phyloP scores from a whole-genome alignment of 2,888 invertebrate genomes.

The Antitype chi region DNA sequence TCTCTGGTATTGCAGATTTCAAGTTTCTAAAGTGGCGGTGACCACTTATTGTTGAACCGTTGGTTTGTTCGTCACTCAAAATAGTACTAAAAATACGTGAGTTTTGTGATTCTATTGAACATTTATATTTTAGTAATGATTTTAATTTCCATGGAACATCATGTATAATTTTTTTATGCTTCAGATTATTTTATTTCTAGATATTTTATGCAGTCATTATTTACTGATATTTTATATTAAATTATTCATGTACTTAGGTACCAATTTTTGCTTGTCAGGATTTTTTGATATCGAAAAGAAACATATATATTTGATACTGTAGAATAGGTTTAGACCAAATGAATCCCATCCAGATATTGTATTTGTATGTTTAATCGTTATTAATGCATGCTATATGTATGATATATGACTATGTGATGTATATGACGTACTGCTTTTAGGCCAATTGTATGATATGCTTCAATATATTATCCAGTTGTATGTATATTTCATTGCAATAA shows the following conservation, averaged over 20 bases:
- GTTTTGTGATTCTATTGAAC: neutral
- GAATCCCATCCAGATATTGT: slow-evolving; percentile 73
- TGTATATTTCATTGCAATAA: slow-evolving; percentile 68
- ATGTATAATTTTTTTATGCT: neutral
- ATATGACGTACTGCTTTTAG: slow-evolving; percentile 48
- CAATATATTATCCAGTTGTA: slow-evolving; percentile 44
- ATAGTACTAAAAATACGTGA: neutral
- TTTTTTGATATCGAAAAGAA: slow-evolving; percentile 60
- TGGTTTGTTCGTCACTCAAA: neutral
- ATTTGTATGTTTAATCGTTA: slow-evolving; percentile 68
- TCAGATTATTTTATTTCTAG: neutral
- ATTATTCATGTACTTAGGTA: neutral
- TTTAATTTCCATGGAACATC: neutral
- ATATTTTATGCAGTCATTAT: neutral
- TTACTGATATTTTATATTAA: neutral
- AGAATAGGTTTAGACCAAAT: slow-evolving; percentile 84
- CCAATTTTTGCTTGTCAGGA: neutral
- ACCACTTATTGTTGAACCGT: neutral
- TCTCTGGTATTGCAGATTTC: neutral
- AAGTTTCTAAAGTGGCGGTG: too few species aligned
- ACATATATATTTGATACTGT: slow-evolving; percentile 79
- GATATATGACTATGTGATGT: slow-evolving; percentile 32
- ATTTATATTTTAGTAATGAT: neutral
- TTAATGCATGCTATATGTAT: slow-evolving; percentile 42
- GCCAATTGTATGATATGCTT: slow-evolving; percentile 58